Evolutionary conservation across 1,140 invertebrate species (phyloP), one percentile per base, ranked within the genome.

Genomic region (Papilio polyxenes): DNA sequence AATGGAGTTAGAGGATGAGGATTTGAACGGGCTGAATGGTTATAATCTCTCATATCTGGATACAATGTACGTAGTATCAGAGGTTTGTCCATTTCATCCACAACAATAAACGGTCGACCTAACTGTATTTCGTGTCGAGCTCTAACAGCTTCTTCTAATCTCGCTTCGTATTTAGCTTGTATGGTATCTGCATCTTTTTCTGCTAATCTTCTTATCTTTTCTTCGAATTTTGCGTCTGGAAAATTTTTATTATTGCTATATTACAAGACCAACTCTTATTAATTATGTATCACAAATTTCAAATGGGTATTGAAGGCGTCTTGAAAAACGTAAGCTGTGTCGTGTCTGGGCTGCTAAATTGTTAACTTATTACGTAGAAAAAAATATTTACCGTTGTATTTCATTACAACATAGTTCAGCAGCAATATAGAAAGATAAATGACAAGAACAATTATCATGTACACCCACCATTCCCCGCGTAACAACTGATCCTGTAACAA

Each of bases 331-430:
- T 17, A 17, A 13, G 53, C 15, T 56, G 53, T 17, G 15, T 56
- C 15, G 15, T 17, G 3, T 23, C 31, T 31, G 23, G 40, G 40
- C 7, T 0, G 40, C 4, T 44, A 1, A 44, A 44, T 44, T 44
- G 7, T 2, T 44, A 44, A 44, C 7, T 44, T 44, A 44, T 6
- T 44, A 44, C 7, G 4, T 44, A 44, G 40, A 48, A 80, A 72
- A 17, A 84, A 75, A 80, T 9, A 84, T n/a, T 83, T 86, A 92
- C 91, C 90, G 83, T 91, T 92, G 51, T 91, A 83, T 82, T 87
- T 88, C 77, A 91, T 92, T 13, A 92, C 85, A 17, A 89, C 80
- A 56, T 86, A 91, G 81, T 91, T 91, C 20, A 91, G 82, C 4
- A 88, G 51, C 17, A 92, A 49, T 80, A 83, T 86, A 5, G 74